A percentile compares a stretch with the other conserved stretches of the same genome.
Conservation (phyloP, 2,888 invertebrate genomes). For the Drosophila cyrtoloma region DNA sequence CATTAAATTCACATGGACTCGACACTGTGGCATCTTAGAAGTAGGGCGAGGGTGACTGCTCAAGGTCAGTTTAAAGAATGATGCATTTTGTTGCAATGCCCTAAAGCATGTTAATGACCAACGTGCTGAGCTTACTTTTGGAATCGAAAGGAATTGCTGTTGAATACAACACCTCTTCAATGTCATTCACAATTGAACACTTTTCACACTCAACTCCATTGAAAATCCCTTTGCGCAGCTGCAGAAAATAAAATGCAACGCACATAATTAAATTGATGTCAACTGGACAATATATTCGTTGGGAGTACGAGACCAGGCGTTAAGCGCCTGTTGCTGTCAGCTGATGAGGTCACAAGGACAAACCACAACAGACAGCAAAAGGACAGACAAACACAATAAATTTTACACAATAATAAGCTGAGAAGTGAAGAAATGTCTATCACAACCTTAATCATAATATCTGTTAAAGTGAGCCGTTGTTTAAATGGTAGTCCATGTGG, state of each 20-base stretch:
- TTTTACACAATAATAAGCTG: neutral
- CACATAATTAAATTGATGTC: conserved; percentile 48
- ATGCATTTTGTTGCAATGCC: neutral
- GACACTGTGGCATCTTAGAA: conserved; percentile 8
- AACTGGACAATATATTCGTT: conserved; percentile 32
- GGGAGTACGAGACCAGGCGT: conserved; percentile 5
- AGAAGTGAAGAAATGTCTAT: conserved; percentile 5
- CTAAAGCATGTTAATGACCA: conserved; percentile 9
- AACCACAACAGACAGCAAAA: conserved; percentile 16
- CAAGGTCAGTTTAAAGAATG: conserved; percentile 52
- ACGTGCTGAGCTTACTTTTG: neutral
- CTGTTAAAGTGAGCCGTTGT: neutral
- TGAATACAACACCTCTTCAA: conserved; percentile 21
- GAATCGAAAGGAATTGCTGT: conserved; percentile 1
- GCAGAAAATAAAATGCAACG: conserved; percentile 11
- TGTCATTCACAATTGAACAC: conserved; percentile 40
- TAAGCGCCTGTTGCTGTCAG: conserved; percentile 22
- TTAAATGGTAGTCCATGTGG: too few relatives aligned
- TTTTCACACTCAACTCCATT: conserved; percentile 31
- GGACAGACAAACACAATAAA: conserved; percentile 16
- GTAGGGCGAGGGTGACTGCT: conserved; percentile 38
- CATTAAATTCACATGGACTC: conserved; percentile 40
- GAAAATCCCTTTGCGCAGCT: conserved; percentile 23
- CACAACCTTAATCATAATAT: conserved; percentile 4
- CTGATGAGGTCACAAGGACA: conserved; percentile 25